Percentiles rank a stretch among this genome's conserved stretches.
These are phyloP conservation scores for Tetragonula carbonaria DNA, from an alignment of 2,888 invertebrate species.

Conservation along the genomic window DNA sequence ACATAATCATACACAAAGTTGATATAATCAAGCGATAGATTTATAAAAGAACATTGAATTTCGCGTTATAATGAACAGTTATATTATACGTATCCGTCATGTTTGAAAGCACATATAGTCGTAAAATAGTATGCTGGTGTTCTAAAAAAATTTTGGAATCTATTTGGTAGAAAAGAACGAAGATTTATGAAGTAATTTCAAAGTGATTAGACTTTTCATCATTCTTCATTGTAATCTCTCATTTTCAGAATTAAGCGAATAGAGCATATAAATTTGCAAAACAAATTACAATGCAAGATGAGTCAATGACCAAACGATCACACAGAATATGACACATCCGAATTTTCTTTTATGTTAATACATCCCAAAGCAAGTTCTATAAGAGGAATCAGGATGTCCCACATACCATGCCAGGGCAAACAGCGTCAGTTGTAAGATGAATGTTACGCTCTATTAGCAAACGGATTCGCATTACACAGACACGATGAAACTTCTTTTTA, in stretches of 20 bases:
- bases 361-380: constrained; percentile 39
- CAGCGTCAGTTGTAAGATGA: constrained; percentile 40
- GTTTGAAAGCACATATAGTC: not conserved
- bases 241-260: not conserved
- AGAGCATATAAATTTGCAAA: not conserved
- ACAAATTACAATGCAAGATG: not conserved
- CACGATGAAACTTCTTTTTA: constrained; percentile 33
- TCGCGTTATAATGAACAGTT: constrained; percentile 12
- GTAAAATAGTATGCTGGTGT: not conserved
- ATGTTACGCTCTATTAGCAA: constrained; percentile 69
- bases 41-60: not conserved
- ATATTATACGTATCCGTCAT: not conserved
- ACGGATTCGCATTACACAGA: constrained; percentile 42
- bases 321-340: constrained; percentile 25
- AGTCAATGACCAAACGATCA: constrained; percentile 3
- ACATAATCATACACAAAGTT: constrained; percentile 3
- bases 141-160: not conserved
- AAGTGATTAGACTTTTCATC: too few species aligned
- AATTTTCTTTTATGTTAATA: constrained; percentile 68
- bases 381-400: constrained; percentile 58
- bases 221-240: not conserved
- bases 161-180: not conserved
- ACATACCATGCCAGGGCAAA: constrained; percentile 64
- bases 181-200: not conserved
- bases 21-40: constrained; percentile 7